Percentiles rank a stretch among this genome's conserved stretches.
phyloP scores from a whole-genome alignment of 2,888 invertebrate species.

The Oscheius onirici region DNA sequence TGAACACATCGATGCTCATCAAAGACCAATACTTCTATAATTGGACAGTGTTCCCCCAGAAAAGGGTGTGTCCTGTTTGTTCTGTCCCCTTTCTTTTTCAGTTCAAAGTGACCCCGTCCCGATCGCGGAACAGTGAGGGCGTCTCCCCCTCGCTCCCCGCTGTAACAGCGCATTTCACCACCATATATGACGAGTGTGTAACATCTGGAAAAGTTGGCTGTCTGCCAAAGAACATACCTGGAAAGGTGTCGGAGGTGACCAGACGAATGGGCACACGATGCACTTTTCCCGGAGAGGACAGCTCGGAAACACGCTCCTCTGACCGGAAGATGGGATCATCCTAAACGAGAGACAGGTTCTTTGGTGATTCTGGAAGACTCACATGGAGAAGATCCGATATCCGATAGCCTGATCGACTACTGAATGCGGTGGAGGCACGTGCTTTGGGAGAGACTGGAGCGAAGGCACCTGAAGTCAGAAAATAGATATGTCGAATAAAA shows the following conservation, averaged over 20 bases:
- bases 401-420: slow-evolving; percentile 10
- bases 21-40: background rate
- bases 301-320: slow-evolving; percentile 2
- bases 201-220: background rate
- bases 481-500: background rate
- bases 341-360: background rate
- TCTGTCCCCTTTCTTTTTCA: slow-evolving; percentile 18
- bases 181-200: background rate
- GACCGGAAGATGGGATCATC: slow-evolving; percentile 17
- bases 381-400: slow-evolving; percentile 35
- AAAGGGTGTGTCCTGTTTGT: slow-evolving; percentile 14
- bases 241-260: slow-evolving; percentile 13
- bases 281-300: slow-evolving; percentile 29
- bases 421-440: background rate
- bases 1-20: background rate
- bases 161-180: slow-evolving; percentile 20
- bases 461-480: slow-evolving; percentile 36
- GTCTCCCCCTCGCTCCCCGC: slow-evolving; percentile 17
- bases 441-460: slow-evolving; percentile 39
- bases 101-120: slow-evolving; percentile 14
- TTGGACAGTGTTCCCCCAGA: background rate
- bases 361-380: background rate
- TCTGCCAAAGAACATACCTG: slow-evolving; percentile 1
- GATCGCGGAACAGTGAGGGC: slow-evolving; percentile 16
- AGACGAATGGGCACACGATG: slow-evolving; percentile 37